phyloP scores from a whole-genome alignment of 2,113 vertebrate species.

The Aegithalos caudatus region DNA sequence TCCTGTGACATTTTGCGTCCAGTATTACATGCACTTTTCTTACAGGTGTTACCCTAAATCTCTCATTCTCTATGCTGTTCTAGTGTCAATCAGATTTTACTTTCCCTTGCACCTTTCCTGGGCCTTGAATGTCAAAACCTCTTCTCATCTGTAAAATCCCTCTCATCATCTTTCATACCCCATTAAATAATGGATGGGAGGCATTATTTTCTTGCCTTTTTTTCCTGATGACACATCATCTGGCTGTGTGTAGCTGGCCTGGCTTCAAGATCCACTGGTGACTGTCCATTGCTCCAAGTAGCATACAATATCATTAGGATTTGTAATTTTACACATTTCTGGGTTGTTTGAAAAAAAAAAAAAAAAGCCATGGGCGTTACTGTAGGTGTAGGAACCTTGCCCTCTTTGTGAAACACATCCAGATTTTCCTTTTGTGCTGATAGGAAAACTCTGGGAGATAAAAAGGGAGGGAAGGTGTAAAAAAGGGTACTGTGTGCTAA shows the following conservation, averaged over 20 bases:
- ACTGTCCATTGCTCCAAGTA: background rate
- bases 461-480: background rate
- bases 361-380: background rate
- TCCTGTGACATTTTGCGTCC: background rate
- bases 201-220: background rate
- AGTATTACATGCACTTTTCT: background rate
- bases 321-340: background rate
- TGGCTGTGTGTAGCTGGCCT: background rate
- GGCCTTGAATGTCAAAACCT: background rate
- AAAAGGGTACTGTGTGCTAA: background rate
- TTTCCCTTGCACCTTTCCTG: background rate
- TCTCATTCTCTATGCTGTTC: background rate
- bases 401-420: background rate
- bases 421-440: background rate
- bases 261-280: background rate
- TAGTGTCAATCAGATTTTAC: background rate
- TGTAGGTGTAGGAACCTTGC: background rate
- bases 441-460: background rate
- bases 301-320: background rate
- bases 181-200: background rate
- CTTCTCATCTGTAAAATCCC: background rate
- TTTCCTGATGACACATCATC: background rate
- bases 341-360: background rate
- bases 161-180: background rate
- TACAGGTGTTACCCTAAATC: background rate